Percentiles rank a stretch among this genome's conserved stretches.
phyloP scores from a whole-genome alignment of 2,113 vertebrate species.

The Delphinus delphis region DNA sequence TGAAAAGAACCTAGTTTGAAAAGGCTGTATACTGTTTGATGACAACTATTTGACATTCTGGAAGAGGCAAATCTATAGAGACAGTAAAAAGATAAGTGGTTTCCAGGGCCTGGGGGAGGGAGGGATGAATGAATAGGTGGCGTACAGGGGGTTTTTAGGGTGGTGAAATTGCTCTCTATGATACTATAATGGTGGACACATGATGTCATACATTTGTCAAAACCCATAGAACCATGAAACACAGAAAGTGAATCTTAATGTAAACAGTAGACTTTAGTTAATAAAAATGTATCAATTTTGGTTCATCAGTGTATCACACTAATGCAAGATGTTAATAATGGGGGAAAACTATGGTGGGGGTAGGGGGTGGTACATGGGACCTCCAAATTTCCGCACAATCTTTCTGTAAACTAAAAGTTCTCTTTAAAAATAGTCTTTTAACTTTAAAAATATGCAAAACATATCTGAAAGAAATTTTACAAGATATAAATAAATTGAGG shows the following conservation, averaged over 20 bases:
- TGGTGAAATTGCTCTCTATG: too few species aligned
- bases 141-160: neutral
- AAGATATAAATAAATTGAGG: neutral
- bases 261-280: neutral
- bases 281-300: neutral
- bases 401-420: neutral
- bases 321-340: neutral
- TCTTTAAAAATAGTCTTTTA: neutral
- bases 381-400: neutral
- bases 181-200: too few species aligned
- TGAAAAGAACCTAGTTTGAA: neutral
- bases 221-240: neutral
- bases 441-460: neutral
- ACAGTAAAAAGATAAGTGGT: neutral
- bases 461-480: neutral
- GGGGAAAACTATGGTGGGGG: too few species aligned
- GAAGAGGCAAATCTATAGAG: neutral
- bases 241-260: neutral
- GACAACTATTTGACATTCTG: neutral
- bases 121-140: neutral
- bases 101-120: too few species aligned
- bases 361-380: accelerated
- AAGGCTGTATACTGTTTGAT: neutral
- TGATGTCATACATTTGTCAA: neutral
- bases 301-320: too few species aligned